Base-by-base conservation (phyloP, 2,888 invertebrate species). In the Aleiodes alternator region DNA sequence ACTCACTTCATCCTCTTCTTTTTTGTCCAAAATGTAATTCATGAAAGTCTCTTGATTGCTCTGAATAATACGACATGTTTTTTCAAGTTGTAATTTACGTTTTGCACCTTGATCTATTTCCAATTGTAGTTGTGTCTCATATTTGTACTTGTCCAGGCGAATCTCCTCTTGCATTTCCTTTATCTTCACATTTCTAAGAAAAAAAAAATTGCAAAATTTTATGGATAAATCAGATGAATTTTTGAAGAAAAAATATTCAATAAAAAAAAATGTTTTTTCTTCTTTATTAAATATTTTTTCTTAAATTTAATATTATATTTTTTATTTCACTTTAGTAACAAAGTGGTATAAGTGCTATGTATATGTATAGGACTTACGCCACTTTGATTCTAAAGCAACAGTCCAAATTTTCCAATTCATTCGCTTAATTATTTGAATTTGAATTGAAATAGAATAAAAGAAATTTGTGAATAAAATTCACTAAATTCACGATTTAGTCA, bases 91-190 rank as follows among this genome's bases (percentile, higher is more conserved):
- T 7, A 71, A 51, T 43, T 81, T 82, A 56, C 89, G 82, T 71
- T 79, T 78, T 14, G 64, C 61, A 51, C 83, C 80, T 55, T 87
- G 84, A 29, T 83, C 77, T 55, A 82, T 80, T 23, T 87, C 89
- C 4, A 81, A 29, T 23, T 69, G 29, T 0, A 76, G 70, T 51
- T 81, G 79, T 6, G 68, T 78, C 68, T 84, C 83, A 8, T 73
- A 75, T 14, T 85, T 83, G 23, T 80, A 73, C n/a, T 78, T 81
- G 50, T 87, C 88, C 71, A 76, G 29, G 4, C 81, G 83, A 61
- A 89, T 86, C 64, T 87, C 85, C 16, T 87, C 84, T 9, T 84
- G 83, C 79, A 88, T 80, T 29, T 87, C 84, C 73, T 84, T 80
- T 31, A 87, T 83, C 76, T 87, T 78, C 7, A 80, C 82, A 59